Evolutionary conservation across 2,888 invertebrate genomes (phyloP).

Genomic region (Leptopilina myrica): DNA sequence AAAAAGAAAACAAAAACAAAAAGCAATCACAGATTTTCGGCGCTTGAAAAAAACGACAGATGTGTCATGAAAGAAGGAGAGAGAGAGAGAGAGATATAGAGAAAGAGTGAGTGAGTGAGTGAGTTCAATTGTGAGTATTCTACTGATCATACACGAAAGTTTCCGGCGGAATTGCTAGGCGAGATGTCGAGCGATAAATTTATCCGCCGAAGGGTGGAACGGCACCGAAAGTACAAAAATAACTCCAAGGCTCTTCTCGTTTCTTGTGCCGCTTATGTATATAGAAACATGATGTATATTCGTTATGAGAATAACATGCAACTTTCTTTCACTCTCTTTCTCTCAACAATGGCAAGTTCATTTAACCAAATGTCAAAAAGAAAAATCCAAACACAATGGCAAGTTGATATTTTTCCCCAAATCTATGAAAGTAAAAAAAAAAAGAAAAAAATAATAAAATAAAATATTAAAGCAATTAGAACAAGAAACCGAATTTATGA

Average conservation of each 20-base stretch:
- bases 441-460: too few species aligned
- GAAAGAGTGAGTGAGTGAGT: too few species aligned
- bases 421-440: too few species aligned
- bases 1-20: too few species aligned
- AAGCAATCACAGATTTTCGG: not conserved
- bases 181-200: constrained; percentile 39
- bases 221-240: constrained; percentile 48
- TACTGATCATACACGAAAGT: constrained; percentile 14
- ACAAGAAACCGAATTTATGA: too few species aligned
- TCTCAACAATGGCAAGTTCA: constrained; percentile 15
- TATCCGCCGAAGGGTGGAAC: constrained; percentile 37
- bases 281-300: constrained; percentile 37
- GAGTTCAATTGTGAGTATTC: constrained; percentile 21
- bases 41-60: not conserved
- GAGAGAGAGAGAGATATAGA: not conserved
- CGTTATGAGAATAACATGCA: constrained; percentile 14
- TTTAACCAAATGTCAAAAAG: constrained; percentile 2
- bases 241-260: constrained; percentile 48
- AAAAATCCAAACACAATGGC: not conserved
- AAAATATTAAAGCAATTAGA: not conserved
- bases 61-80: constrained; percentile 12
- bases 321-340: not conserved
- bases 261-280: constrained; percentile 41
- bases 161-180: constrained; percentile 36
- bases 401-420: not conserved